Evolutionary conservation across 1,140 invertebrate genomes (phyloP), one percentile per base, ranked within the genome.

Genomic region (Lysiphlebus fabarum): DNA sequence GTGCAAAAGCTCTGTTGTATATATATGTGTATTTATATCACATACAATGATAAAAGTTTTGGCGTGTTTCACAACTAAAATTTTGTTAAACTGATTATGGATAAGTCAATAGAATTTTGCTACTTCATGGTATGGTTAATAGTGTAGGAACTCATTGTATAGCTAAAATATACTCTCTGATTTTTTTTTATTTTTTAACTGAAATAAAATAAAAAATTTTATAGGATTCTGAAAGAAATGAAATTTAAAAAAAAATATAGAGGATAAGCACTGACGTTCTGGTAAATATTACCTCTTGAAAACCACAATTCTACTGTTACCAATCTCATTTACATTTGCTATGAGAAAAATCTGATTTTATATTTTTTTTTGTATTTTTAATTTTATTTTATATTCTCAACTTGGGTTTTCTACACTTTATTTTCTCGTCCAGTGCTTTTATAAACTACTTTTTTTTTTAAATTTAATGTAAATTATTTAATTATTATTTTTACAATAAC

Each of bases 241-340:
- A 26, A 26, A 26, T 26, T 26, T 26, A 26, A 26, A 26, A 26
- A 26, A 26, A 26, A 26, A 26, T 2, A 26, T 2, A 26, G 17
- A 26, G 17, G 17, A 26, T 26, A 26, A 26, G 17, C 17, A 26
- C 17, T 26, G 17, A 26, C 17, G 17, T 57, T 36, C 47, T 58
- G 44, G 67, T 61, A 69, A 69, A 69, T 68, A 67, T 69, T 69
- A 63, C 56, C 62, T 63, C 61, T 65, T 12, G 45, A 38, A 40
- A 42, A 53, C 58, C 40, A 43, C 60, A 62, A 62, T 62, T 42
- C 53, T 34, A 58, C 47, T 53, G 37, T 43, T 26, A 47, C 38
- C 53, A 62, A 62, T 53, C 53, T 47, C 55, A 56, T 62, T 62
- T 53, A 58, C 55, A 54, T 62, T 43, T n/a, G 42, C 17, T 44